These are phyloP conservation scores for Coturnix japonica DNA, from an alignment of 2,113 vertebrate species.

Conservation along the genomic window DNA sequence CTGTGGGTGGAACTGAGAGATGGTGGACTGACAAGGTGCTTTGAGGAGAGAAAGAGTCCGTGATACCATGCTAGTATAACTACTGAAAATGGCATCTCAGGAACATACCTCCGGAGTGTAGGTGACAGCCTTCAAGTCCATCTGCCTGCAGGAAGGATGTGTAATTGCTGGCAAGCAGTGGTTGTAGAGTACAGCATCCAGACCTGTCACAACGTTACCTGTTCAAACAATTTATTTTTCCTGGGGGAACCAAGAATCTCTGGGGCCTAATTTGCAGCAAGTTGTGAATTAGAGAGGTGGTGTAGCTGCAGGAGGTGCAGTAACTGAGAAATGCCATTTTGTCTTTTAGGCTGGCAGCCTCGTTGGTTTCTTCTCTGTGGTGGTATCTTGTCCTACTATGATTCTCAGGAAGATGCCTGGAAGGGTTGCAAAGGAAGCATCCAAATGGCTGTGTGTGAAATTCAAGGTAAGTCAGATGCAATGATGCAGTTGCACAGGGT, in stretches of 20 bases:
- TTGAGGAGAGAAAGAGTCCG: background rate
- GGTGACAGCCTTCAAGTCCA: background rate
- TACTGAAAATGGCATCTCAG: background rate
- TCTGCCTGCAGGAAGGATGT: background rate
- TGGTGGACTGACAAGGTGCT: background rate
- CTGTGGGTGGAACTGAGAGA: background rate
- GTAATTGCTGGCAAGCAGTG: background rate
- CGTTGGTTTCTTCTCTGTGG: constrained; percentile 97
- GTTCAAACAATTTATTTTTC: background rate
- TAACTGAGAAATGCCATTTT: constrained; percentile 17
- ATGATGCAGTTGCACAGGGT: background rate
- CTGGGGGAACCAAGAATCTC: background rate
- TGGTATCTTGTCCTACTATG: constrained; percentile 95
- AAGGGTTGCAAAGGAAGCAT: constrained; percentile 99
- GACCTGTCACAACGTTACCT: background rate
- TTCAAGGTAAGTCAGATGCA: constrained; percentile 86
- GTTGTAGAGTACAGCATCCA: background rate
- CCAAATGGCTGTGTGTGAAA: constrained; percentile 98
- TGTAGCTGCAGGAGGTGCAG: background rate
- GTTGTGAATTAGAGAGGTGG: background rate
- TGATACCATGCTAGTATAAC: background rate
- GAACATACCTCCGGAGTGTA: background rate
- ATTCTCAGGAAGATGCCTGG: constrained; percentile 96
- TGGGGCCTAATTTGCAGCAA: background rate
- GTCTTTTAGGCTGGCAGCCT: constrained; percentile 93